These are phyloP conservation scores for Eira barbara DNA, from an alignment of 2,113 vertebrate genomes.

Conservation along the genomic window DNA sequence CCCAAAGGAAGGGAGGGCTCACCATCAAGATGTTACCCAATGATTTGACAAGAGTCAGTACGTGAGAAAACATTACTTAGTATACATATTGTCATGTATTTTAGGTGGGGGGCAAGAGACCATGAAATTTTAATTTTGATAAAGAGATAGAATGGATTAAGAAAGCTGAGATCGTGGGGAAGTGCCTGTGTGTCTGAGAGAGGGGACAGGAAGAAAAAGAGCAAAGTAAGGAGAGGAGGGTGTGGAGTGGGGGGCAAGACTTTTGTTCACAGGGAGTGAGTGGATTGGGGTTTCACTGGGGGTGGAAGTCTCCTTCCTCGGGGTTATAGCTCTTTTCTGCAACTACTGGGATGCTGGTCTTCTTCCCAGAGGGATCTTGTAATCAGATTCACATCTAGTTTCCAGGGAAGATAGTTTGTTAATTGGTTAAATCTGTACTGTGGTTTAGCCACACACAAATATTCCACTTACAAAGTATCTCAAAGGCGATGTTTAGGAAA, in stretches of 20 bases:
- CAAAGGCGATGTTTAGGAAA: conserved; percentile 30
- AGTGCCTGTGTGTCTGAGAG: neutral
- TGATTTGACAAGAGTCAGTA: conserved; percentile 21
- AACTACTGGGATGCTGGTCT: neutral
- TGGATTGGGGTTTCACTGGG: neutral
- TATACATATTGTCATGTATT: conserved; percentile 12
- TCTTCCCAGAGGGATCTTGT: neutral
- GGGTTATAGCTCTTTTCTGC: neutral
- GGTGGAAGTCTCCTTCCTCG: neutral
- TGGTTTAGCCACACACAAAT: conserved; percentile 36
- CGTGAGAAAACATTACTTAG: neutral
- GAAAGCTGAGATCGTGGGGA: neutral
- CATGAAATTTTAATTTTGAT: conserved; percentile 31
- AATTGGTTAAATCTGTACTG: conserved; percentile 7
- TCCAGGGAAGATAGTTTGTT: neutral
- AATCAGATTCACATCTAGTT: neutral
- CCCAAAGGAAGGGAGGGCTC: neutral
- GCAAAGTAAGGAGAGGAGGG: neutral
- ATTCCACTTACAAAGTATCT: neutral
- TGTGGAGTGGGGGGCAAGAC: too few relatives aligned
- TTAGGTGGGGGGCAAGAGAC: conserved; percentile 50
- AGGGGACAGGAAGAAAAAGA: neutral
- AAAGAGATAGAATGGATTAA: conserved; percentile 30
- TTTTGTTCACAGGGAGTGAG: neutral
- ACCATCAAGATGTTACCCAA: neutral